Conservation (phyloP, 2,797 vertebrate species). For the Erithacus rubecula region DNA sequence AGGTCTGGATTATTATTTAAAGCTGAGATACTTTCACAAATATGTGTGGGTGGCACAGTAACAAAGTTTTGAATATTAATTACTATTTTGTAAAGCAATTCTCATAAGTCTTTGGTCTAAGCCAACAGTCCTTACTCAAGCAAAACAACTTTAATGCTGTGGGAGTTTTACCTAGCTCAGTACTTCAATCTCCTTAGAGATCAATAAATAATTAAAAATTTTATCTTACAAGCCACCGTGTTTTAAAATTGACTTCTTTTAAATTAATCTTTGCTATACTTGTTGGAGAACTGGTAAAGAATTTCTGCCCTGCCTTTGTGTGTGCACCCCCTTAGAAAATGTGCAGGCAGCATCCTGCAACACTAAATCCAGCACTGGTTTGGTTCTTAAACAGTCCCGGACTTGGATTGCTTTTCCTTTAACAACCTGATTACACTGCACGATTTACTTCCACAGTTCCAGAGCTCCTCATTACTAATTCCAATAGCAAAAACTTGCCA, state of each 20-base stretch:
- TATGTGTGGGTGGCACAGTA: background rate
- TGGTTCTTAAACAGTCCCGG: conserved; percentile 24
- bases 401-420: conserved; percentile 18
- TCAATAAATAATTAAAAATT: conserved; percentile 57
- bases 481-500: conserved; percentile 61
- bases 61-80: conserved; percentile 38
- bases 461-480: conserved; percentile 66
- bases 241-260: conserved; percentile 43
- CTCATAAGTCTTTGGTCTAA: conserved; percentile 18
- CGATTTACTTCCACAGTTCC: conserved; percentile 47
- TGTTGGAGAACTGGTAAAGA: background rate
- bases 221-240: background rate
- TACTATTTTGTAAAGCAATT: conserved; percentile 29
- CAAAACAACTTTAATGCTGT: conserved; percentile 38
- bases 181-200: conserved; percentile 26
- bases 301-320: background rate
- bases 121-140: conserved; percentile 20
- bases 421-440: conserved; percentile 12
- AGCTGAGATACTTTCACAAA: background rate
- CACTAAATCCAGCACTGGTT: background rate
- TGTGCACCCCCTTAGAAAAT: background rate
- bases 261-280: conserved; percentile 1
- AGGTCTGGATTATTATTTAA: background rate
- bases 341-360: background rate
- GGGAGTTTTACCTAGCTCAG: conserved; percentile 48